Conservation (phyloP, 1,140 invertebrate species). For the Acarapis woodi region DNA sequence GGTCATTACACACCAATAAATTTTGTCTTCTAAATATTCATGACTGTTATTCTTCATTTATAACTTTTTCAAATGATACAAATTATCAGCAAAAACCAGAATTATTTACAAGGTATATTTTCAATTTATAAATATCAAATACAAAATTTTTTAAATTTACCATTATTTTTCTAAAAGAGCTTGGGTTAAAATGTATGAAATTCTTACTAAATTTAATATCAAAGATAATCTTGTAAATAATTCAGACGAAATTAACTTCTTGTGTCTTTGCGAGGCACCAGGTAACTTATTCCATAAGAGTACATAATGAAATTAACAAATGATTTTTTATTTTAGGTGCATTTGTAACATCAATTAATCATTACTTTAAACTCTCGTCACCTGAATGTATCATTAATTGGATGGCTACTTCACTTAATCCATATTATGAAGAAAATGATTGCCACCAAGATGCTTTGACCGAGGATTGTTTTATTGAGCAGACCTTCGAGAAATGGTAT, state of each 20-base stretch:
- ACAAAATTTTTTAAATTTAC: no score
- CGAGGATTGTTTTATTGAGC: conserved; percentile 47
- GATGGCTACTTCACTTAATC: conserved; percentile 58
- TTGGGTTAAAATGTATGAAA: conserved; percentile 76
- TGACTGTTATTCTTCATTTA: no score
- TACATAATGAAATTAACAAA: background rate
- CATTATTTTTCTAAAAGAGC: no score
- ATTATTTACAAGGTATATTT: no score
- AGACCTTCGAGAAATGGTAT: conserved; percentile 35
- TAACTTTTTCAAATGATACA: no score
- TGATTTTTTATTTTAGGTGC: conserved; percentile 27
- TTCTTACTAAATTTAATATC: conserved; percentile 18
- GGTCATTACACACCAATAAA: no score
- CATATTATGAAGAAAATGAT: conserved; percentile 60
- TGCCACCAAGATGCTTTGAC: conserved; percentile 32
- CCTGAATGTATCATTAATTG: conserved; percentile 23
- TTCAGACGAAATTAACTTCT: background rate
- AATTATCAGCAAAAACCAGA: no score
- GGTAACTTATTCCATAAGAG: background rate
- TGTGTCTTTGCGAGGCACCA: conserved; percentile 58
- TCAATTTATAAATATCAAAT: no score
- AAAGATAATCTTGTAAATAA: background rate
- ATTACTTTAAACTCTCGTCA: conserved; percentile 30
- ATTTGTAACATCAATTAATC: conserved; percentile 61
- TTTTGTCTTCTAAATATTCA: no score